Evolutionary conservation across 2,797 vertebrate genomes (phyloP), one percentile per base, ranked within the genome.

Genomic region (Enteromius trimaculatus): DNA sequence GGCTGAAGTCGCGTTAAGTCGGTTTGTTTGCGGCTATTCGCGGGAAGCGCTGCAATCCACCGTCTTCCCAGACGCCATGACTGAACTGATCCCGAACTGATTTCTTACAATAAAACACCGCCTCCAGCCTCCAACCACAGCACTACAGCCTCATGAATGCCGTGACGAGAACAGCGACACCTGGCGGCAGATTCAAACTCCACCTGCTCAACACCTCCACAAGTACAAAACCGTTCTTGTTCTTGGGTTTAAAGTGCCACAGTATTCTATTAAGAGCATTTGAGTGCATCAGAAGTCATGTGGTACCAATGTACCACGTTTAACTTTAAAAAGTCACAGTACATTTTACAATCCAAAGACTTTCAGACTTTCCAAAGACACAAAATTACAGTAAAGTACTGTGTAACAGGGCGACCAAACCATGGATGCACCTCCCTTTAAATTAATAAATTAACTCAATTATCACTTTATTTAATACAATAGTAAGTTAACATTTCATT

Each of bases 31-130:
- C 17, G n/a, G 11, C 58, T 79, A 78, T 74, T 29, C 62, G 75
- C 19, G 80, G 58, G 26, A 64, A 78, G 39, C 47, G 47, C 82
- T 29, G 74, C 23, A 47, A 21, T 7, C 44, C 51, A 39, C 82
- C 68, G 77, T 66, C 85, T 72, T 84, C 79, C 51, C 64, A 69
- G 79, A 84, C 86, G 86, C 86, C 86, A 87, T 87, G 79, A 84
- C 86, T 77, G 49, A 79, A 58, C 74, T 84, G 82, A 84, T 77
- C 80, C 74, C 70, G 14, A 76, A 53, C 23, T 17, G 53, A n/a
- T 16, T 69, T 69, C 51, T n/a, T 44, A 34, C 51, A 70, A 49
- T 77, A 71, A 76, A 72, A 78, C 72, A 85, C 82, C 60, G 86
- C 82, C 86, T 82, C 82, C 82, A 81, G 62, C 66, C 62, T 65